Evolutionary conservation across 2,113 vertebrate genomes (phyloP).

Genomic region (Proterorhinus semilunaris): DNA sequence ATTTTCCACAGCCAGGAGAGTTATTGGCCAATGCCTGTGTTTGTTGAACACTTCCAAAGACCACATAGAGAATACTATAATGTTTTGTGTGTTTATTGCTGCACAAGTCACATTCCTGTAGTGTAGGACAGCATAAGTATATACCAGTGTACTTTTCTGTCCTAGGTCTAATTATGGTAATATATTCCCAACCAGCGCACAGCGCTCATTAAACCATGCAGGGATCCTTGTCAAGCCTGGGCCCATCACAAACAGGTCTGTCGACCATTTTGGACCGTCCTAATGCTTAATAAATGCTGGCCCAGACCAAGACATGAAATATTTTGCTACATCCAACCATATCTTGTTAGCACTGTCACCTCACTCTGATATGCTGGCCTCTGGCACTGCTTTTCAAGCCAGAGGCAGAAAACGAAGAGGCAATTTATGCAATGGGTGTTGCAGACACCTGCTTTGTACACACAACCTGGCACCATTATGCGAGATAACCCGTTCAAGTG

Average conservation of each 20-base stretch:
- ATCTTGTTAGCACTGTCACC: conserved; percentile 22
- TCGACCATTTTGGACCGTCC: conserved; percentile 15
- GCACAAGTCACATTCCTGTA: not conserved
- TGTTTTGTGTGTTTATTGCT: not conserved
- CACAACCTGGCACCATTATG: not conserved
- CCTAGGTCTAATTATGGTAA: conserved; percentile 47
- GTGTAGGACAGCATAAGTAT: not conserved
- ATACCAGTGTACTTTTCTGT: conserved; percentile 11
- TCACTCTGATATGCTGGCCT: not conserved
- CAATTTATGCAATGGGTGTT: conserved; percentile 17
- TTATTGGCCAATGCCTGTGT: too few species aligned
- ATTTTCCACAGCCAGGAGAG: too few species aligned
- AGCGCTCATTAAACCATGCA: conserved; percentile 46
- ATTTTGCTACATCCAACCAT: conserved; percentile 2
- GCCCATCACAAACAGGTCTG: conserved; percentile 35
- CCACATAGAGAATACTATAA: not conserved
- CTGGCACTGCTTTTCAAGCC: conserved; percentile 1
- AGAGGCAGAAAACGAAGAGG: not conserved
- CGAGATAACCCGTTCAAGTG: not conserved
- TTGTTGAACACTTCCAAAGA: not conserved
- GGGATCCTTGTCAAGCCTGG: conserved; percentile 36
- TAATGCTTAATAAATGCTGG: conserved; percentile 25
- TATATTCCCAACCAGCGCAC: conserved; percentile 17
- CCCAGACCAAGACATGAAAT: not conserved
- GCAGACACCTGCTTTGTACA: conserved; percentile 10